These are phyloP conservation scores for Ooceraea biroi DNA, from an alignment of 1,140 invertebrate genomes.

Conservation along the genomic window DNA sequence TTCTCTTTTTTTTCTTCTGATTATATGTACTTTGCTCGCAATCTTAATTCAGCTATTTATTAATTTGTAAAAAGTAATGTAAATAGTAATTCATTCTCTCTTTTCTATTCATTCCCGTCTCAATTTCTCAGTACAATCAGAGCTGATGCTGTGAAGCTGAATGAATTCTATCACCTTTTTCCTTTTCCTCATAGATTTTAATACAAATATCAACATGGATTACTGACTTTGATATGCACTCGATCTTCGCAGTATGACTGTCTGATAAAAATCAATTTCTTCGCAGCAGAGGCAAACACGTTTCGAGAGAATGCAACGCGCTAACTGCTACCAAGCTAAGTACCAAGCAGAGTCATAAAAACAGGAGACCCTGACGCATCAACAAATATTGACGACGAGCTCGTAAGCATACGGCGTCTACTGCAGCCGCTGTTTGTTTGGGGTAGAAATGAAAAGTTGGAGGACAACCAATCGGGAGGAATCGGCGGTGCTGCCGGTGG, in stretches of 20 bases:
- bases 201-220: no score
- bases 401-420: background rate
- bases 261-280: background rate
- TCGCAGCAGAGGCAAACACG: background rate
- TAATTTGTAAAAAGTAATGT: background rate
- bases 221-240: no score
- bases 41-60: background rate
- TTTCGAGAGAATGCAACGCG: background rate
- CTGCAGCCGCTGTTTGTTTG: background rate
- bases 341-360: background rate
- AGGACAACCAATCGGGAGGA: conserved; percentile 5
- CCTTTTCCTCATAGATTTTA: no score
- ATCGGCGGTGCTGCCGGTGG: background rate
- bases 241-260: background rate
- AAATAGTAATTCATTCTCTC: background rate
- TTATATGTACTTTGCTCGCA: background rate
- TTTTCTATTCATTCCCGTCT: background rate
- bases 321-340: background rate
- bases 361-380: background rate
- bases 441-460: conserved; percentile 1
- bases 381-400: background rate
- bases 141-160: background rate
- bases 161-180: no score
- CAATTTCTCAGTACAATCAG: conserved; percentile 40
- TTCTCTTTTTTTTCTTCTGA: background rate